Evolutionary conservation across 2,113 vertebrate genomes (phyloP).

Genomic region (Pseudopipra pipra): DNA sequence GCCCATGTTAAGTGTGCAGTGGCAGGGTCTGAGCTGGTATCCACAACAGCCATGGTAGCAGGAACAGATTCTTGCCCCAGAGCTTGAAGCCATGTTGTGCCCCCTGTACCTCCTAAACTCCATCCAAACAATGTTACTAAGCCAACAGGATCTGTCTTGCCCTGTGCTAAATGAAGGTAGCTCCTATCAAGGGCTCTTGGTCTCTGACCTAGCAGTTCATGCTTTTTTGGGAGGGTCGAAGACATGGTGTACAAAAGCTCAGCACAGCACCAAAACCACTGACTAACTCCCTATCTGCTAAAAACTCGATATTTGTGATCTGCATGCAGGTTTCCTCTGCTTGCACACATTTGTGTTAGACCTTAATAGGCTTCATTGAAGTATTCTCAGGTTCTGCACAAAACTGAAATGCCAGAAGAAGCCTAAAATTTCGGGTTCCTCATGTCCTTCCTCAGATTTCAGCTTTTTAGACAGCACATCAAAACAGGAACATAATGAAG

Average conservation of each 20-base stretch:
- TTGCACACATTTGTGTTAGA: background rate
- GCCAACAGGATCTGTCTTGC: background rate
- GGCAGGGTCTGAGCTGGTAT: background rate
- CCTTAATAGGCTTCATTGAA: background rate
- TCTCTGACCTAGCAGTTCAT: background rate
- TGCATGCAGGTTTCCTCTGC: background rate
- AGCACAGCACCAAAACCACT: background rate
- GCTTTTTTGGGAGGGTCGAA: background rate
- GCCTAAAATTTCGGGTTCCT: background rate
- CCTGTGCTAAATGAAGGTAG: background rate
- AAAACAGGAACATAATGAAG: background rate
- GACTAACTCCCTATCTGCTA: background rate
- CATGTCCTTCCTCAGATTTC: background rate
- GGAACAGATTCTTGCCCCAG: background rate
- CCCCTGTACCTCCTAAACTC: background rate
- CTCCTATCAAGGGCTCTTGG: background rate
- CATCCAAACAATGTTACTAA: background rate
- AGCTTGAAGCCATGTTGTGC: background rate
- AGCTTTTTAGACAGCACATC: slow-evolving; percentile 8
- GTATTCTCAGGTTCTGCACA: background rate
- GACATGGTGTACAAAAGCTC: background rate
- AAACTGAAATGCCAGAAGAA: background rate
- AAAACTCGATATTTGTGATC: rapidly evolving
- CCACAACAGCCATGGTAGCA: background rate
- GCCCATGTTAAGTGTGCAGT: rapidly evolving